phyloP scores from a whole-genome alignment of 2,797 vertebrate species.

The Bradypus variegatus region DNA sequence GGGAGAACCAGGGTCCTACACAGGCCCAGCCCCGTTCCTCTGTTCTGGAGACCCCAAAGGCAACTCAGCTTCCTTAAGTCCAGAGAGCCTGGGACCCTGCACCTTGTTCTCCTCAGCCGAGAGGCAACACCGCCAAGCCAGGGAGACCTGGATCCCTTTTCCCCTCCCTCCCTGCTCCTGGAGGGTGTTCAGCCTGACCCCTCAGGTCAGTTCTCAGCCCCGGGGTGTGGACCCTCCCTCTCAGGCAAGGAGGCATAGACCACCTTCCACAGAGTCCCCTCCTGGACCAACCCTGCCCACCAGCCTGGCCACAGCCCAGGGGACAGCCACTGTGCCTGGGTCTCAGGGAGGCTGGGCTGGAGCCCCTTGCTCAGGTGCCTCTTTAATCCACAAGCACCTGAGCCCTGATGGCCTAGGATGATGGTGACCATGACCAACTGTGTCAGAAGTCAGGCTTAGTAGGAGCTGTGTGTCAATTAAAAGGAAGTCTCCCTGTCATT shows the following conservation, averaged over 20 bases:
- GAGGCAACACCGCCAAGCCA: background rate
- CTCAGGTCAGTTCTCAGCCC: background rate
- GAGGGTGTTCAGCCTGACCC: too few relatives aligned
- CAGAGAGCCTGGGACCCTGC: background rate
- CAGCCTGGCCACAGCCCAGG: background rate
- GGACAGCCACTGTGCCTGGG: too few relatives aligned
- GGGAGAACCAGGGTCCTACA: too few relatives aligned
- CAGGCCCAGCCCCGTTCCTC: background rate
- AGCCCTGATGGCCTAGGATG: slow-evolving; percentile 8
- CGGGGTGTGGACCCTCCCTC: too few relatives aligned
- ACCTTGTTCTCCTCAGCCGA: background rate
- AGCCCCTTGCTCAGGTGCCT: slow-evolving; percentile 27
- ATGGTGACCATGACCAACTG: slow-evolving; percentile 58
- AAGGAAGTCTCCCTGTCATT: slow-evolving; percentile 64
- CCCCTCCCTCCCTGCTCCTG: background rate
- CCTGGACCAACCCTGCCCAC: background rate
- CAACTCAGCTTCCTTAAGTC: background rate
- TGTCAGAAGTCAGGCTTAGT: slow-evolving; percentile 57
- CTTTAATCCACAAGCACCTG: slow-evolving; percentile 38
- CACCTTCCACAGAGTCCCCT: background rate
- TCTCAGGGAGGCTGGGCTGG: background rate
- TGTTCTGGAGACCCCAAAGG: too few relatives aligned
- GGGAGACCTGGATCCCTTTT: background rate
- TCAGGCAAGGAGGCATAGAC: background rate
- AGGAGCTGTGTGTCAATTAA: slow-evolving; percentile 63